A percentile compares a stretch with the other conserved stretches of the same genome.
phyloP scores from a whole-genome alignment of 1,140 invertebrate genomes.

The Cydia amplana region DNA sequence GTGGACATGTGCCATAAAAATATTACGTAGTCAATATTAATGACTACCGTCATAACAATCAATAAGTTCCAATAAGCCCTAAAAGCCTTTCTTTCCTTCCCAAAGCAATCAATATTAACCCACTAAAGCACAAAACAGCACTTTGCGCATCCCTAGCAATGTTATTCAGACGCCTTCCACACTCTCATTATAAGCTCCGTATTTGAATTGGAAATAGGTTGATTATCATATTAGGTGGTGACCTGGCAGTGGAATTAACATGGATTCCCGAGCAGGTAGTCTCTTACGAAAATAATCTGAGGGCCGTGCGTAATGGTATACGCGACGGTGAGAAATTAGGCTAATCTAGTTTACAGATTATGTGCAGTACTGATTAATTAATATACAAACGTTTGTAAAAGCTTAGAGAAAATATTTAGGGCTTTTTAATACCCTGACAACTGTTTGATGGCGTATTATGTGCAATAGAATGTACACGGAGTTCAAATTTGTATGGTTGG shows the following conservation, averaged over 20 bases:
- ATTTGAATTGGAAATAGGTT: slow-evolving; percentile 51
- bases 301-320: slow-evolving; percentile 21
- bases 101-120: not conserved
- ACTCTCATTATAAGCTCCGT: slow-evolving; percentile 41
- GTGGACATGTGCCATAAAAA: no score
- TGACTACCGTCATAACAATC: no score
- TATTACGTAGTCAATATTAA: no score
- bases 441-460: no score
- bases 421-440: no score
- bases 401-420: no score
- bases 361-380: not conserved
- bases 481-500: no score
- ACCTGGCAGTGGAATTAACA: slow-evolving; percentile 49
- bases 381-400: no score
- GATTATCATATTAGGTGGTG: slow-evolving; percentile 60
- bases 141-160: slow-evolving; percentile 1
- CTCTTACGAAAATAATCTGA: slow-evolving; percentile 29
- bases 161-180: slow-evolving; percentile 22
- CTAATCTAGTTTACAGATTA: not conserved
- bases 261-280: slow-evolving; percentile 40
- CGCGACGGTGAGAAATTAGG: slow-evolving; percentile 4
- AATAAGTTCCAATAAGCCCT: no score
- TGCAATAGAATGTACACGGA: no score
- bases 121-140: not conserved
- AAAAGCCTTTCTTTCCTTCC: not conserved